These are phyloP conservation scores for Pangasius djambal DNA, from an alignment of 2,797 vertebrate species.

Conservation along the genomic window DNA sequence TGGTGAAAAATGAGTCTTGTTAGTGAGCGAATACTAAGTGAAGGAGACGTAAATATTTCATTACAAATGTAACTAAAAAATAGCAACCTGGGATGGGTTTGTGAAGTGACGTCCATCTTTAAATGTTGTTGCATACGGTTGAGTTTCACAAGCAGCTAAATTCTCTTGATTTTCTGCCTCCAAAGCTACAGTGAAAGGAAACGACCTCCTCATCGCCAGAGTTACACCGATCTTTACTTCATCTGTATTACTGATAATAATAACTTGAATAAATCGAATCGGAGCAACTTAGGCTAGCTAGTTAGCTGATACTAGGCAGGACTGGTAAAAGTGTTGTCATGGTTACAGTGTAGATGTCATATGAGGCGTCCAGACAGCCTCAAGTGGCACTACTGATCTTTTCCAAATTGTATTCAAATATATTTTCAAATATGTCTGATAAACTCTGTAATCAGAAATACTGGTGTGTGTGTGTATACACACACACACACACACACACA, in stretches of 20 bases:
- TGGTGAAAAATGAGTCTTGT: background rate
- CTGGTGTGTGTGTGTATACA: no score
- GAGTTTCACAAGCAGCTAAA: no score
- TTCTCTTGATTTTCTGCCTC: background rate
- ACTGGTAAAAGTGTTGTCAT: background rate
- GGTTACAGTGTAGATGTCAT: background rate
- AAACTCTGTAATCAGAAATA: no score
- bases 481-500: no score
- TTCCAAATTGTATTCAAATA: background rate
- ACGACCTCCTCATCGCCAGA: background rate
- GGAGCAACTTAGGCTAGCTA: no score
- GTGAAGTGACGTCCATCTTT: background rate
- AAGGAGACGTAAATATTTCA: background rate
- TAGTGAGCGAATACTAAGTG: background rate
- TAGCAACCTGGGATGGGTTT: background rate
- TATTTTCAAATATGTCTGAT: background rate
- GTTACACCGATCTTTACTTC: no score
- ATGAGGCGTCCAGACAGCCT: background rate
- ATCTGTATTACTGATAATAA: background rate
- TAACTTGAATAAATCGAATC: background rate
- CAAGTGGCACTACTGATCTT: background rate
- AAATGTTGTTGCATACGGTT: background rate
- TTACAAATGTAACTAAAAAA: background rate
- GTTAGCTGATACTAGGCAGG: background rate
- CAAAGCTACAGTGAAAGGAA: no score